Evolutionary conservation across 2,888 invertebrate species (phyloP), one percentile per base, ranked within the genome.

Genomic region (Deladenus siricidicola): DNA sequence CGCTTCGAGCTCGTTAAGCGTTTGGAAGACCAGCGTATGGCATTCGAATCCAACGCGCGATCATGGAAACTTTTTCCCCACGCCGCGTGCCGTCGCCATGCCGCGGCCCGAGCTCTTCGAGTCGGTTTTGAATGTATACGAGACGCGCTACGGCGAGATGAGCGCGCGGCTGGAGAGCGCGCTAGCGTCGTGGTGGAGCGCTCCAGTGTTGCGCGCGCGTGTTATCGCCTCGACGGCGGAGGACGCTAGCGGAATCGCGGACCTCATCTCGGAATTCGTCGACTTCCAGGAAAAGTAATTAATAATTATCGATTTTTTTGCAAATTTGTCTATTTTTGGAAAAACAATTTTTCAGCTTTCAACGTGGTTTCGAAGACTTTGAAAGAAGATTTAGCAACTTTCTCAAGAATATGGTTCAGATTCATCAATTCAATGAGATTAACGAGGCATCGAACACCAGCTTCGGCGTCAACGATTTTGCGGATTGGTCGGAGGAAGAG

Each of bases 401-500:
- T n/a, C n/a, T n/a, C n/a, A n/a, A n/a, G n/a, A n/a, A n/a, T n/a
- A n/a, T n/a, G n/a, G n/a, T n/a, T 21, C 24, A 50, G 26, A 30
- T 50, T 1, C 50, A 50, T 28, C 14, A 19, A 34, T 39, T 53
- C 1, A 53, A 53, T 34, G 29, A 10, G 1, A 4, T 30, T 1
- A 21, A 39, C 23, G 23, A 53, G 23, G 24, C 3, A 6, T 34
- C 19, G 23, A 59, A 65, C 30, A 58, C 58, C 6, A 59, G 61
- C n/a, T 74, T 67, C 53, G 76, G 74, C 6, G 70, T 75, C 53
- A 77, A 75, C 48, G 71, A 72, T 44, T 47, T 77, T 51, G 62
- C 70, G 30, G 77, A 77, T 51, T 70, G 69, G 73, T 72, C 67
- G 10, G 76, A 76, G 29, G 73, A 73, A 6, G 77, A 77, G 56